phyloP scores from a whole-genome alignment of 1,140 invertebrate genomes.

The Antheraea pernyi region DNA sequence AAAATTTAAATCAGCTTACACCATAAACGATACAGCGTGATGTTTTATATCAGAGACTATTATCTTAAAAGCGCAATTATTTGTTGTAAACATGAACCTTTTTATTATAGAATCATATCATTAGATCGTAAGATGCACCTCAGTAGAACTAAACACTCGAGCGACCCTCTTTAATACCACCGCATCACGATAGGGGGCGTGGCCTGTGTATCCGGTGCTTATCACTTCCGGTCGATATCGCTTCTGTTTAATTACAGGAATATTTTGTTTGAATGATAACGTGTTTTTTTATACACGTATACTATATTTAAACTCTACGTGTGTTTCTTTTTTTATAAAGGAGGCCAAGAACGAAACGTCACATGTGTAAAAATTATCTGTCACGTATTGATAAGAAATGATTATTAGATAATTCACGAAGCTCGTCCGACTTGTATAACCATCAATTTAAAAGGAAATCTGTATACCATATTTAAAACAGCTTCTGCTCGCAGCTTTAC shows the following conservation, averaged over 20 bases:
- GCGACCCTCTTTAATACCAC: conserved; percentile 34
- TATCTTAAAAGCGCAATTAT: conserved; percentile 38
- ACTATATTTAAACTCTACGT: conserved; percentile 4
- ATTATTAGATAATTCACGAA: conserved; percentile 8
- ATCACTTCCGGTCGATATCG: conserved; percentile 53
- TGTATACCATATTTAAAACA: too few species aligned
- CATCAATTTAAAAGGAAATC: neutral
- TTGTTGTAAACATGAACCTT: conserved; percentile 43
- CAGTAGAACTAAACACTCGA: conserved; percentile 32
- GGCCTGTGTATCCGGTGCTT: conserved; percentile 49
- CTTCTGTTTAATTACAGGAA: conserved; percentile 58
- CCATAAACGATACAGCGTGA: neutral
- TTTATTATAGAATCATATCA: conserved; percentile 35
- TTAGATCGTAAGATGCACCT: conserved; percentile 31
- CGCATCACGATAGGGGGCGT: conserved; percentile 40
- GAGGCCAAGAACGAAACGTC: conserved; percentile 13
- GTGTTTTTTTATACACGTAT: conserved; percentile 16
- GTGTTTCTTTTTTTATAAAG: neutral
- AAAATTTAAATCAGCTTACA: neutral
- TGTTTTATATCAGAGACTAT: conserved; percentile 14
- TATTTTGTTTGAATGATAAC: conserved; percentile 40
- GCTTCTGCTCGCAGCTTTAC: too few species aligned
- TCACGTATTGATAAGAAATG: conserved; percentile 11
- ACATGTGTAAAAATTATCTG: conserved; percentile 10
- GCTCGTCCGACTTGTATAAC: neutral